Percentiles rank a stretch among this genome's conserved stretches.
Conservation (phyloP, 1,140 invertebrate species). For the Tenebrio molitor region DNA sequence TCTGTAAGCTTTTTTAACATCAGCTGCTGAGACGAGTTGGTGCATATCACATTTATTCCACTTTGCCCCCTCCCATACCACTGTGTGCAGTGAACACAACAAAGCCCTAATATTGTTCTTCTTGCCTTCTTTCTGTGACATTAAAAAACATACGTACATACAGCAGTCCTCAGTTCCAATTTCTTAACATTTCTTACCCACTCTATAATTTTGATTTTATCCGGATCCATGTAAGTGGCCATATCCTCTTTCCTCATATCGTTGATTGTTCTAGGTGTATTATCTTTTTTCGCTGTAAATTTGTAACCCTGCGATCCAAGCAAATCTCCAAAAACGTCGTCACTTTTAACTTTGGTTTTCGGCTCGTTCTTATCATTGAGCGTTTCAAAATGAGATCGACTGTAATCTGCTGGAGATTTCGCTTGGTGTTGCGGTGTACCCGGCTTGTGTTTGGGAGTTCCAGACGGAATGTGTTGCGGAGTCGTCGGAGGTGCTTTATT, state of each 20-base stretch:
- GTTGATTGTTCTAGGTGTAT: conserved; percentile 90
- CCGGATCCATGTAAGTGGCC: conserved; percentile 91
- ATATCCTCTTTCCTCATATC: conserved; percentile 92
- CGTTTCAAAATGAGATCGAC: conserved; percentile 77
- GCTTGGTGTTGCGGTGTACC: conserved; percentile 65
- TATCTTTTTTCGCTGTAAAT: conserved; percentile 81
- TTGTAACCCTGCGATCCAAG: conserved; percentile 90
- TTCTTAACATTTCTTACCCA: too few species aligned
- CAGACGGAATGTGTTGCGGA: conserved; percentile 65
- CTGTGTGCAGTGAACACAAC: conserved; percentile 92
- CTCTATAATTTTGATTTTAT: conserved; percentile 86
- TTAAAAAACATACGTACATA: conserved; percentile 21
- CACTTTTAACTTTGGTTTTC: conserved; percentile 68
- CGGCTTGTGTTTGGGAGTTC: conserved; percentile 65
- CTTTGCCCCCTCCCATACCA: conserved; percentile 94
- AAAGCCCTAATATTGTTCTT: conserved; percentile 96
- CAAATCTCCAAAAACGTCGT: conserved; percentile 91
- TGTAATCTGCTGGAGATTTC: conserved; percentile 70
- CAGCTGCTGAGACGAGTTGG: conserved; percentile 87
- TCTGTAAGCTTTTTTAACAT: conserved; percentile 97
- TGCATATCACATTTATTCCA: conserved; percentile 96
- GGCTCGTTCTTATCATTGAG: conserved; percentile 66
- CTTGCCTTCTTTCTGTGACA: conserved; percentile 90
- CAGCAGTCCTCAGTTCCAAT: too few species aligned
- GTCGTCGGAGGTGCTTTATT: conserved; percentile 61